Conservation (phyloP, 2,113 vertebrate genomes). For the human (Homo sapiens) region GRCh38 chr3:7857501-7858000, state of each 20-base stretch:
- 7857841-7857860: neutral
- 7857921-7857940: conserved; percentile 30
- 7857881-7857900: conserved; percentile 53
- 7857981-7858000: neutral
- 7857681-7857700: neutral
- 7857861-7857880: neutral
- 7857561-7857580: neutral
- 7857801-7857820: neutral
- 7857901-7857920: conserved; percentile 9
- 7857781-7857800: neutral
- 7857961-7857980: neutral
- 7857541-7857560: neutral
- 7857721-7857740: neutral
- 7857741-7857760: neutral
- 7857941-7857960: conserved; percentile 3
- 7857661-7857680: neutral
- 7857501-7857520: neutral
- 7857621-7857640: neutral
- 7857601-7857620: neutral
- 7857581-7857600: neutral
- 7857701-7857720: neutral
- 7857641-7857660: neutral
- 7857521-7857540: neutral
- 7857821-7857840: neutral
- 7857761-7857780: neutral